phyloP scores from a whole-genome alignment of 2,888 invertebrate species.

The Cheiracanthium punctorium region DNA sequence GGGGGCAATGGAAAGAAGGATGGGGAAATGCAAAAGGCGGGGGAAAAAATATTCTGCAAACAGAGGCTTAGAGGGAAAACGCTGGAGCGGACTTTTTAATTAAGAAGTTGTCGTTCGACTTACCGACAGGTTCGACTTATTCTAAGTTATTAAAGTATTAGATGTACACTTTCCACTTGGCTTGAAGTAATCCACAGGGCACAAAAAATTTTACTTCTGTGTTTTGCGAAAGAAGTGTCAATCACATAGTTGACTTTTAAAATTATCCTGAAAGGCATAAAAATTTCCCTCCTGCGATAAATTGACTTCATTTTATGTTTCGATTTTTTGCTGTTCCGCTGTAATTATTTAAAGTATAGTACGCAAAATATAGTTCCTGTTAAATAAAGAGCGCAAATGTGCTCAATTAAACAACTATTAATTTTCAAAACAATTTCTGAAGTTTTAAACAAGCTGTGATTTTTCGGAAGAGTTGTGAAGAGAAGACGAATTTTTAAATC shows the following conservation, averaged over 20 bases:
- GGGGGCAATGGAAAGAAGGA: slow-evolving; percentile 30
- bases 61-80: slow-evolving; percentile 42
- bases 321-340: too few relatives aligned
- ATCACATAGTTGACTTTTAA: not conserved
- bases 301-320: too few relatives aligned
- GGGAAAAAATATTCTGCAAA: slow-evolving; percentile 31
- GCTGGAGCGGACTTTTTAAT: slow-evolving; percentile 62
- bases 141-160: slow-evolving; percentile 9
- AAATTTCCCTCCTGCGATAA: not conserved
- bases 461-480: too few relatives aligned
- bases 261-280: not conserved
- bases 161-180: not conserved
- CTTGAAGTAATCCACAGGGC: not conserved
- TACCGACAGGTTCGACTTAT: slow-evolving; percentile 54
- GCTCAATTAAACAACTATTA: too few relatives aligned
- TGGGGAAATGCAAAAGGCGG: slow-evolving; percentile 3
- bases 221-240: not conserved
- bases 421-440: too few relatives aligned
- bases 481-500: too few relatives aligned
- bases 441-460: too few relatives aligned
- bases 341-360: too few relatives aligned
- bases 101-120: slow-evolving; percentile 64
- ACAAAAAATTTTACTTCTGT: not conserved
- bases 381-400: too few relatives aligned
- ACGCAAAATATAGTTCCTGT: too few relatives aligned